phyloP scores from a whole-genome alignment of 2,888 invertebrate genomes.

The Drosophila eohydei region DNA sequence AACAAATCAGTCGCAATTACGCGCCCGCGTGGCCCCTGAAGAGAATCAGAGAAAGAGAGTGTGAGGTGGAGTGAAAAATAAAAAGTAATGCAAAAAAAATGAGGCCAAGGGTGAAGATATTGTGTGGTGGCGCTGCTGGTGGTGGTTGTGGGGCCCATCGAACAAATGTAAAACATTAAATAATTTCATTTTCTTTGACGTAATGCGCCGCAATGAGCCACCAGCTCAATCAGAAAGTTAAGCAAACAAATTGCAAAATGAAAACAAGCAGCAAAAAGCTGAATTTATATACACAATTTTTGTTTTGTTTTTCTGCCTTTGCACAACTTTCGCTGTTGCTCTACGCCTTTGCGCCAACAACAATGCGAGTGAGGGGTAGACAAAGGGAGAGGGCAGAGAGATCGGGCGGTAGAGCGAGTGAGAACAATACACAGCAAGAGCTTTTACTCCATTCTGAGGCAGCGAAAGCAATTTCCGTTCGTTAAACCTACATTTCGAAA shows the following conservation, averaged over 20 bases:
- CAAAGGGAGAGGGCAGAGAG: neutral
- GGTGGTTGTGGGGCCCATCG: conserved; percentile 23
- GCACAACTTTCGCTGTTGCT: conserved; percentile 12
- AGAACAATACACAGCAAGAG: conserved; percentile 33
- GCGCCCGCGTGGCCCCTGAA: conserved; percentile 38
- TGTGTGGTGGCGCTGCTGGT: neutral
- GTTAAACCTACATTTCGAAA: conserved; percentile 80
- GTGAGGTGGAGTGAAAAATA: conserved; percentile 3
- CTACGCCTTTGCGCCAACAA: conserved; percentile 27
- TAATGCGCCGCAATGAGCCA: conserved; percentile 54
- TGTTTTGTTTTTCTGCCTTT: conserved; percentile 16
- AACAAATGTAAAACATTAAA: conserved; percentile 70
- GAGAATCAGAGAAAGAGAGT: neutral
- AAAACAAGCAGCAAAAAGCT: conserved; percentile 65
- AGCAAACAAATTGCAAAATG: conserved; percentile 75
- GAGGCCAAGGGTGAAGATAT: conserved; percentile 34
- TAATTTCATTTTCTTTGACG: conserved; percentile 61
- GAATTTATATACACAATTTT: conserved; percentile 34
- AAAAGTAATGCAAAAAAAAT: conserved; percentile 3
- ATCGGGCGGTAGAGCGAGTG: neutral
- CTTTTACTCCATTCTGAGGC: conserved; percentile 58
- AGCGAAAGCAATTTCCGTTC: conserved; percentile 79
- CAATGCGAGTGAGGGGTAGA: conserved; percentile 8
- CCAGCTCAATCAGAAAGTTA: conserved; percentile 77
- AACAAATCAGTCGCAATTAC: conserved; percentile 77